These are phyloP conservation scores for Mirza zaza DNA, from an alignment of 2,113 vertebrate genomes.

Conservation along the genomic window DNA sequence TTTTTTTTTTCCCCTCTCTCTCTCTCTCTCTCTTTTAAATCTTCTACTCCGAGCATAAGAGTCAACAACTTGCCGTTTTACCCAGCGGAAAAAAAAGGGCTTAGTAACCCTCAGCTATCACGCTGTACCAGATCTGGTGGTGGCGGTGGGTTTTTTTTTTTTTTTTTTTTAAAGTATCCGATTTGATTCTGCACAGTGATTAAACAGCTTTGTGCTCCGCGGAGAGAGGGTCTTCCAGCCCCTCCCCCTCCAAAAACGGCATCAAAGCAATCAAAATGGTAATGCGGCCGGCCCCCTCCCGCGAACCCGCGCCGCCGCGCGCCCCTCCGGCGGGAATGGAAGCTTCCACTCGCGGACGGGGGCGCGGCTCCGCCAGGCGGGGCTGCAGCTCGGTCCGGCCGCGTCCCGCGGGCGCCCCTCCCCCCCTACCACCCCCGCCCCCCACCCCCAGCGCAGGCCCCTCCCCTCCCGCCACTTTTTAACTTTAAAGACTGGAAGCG, in stretches of 20 bases:
- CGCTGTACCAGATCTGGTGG: slow-evolving; percentile 67
- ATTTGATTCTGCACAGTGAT: slow-evolving; percentile 86
- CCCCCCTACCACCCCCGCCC: background rate
- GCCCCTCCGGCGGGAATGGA: slow-evolving; percentile 93
- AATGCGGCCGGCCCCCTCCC: slow-evolving; percentile 95
- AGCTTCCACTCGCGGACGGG: slow-evolving; percentile 95
- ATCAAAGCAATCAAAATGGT: slow-evolving; percentile 99
- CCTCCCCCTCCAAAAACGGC: slow-evolving; percentile 95
- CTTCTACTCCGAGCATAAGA: slow-evolving; percentile 59
- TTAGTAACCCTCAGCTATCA: slow-evolving; percentile 71
- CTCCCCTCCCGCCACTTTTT: slow-evolving; percentile 43
- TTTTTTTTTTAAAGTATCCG: slow-evolving; percentile 78
- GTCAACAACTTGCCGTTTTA: slow-evolving; percentile 82
- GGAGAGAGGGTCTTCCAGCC: slow-evolving; percentile 89
- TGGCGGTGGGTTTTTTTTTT: no score
- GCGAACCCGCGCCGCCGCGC: slow-evolving; percentile 97
- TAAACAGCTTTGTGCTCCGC: slow-evolving; percentile 90
- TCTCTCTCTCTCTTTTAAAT: slow-evolving; percentile 22
- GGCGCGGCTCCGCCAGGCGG: slow-evolving; percentile 39
- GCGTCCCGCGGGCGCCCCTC: background rate
- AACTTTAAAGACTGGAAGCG: slow-evolving; percentile 70
- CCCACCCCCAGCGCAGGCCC: background rate
- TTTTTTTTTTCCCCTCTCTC: background rate
- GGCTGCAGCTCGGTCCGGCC: slow-evolving; percentile 16
- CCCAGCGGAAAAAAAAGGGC: background rate